Evolutionary conservation across 2,113 vertebrate species (phyloP).

Genomic region (Gopherus flavomarginatus): DNA sequence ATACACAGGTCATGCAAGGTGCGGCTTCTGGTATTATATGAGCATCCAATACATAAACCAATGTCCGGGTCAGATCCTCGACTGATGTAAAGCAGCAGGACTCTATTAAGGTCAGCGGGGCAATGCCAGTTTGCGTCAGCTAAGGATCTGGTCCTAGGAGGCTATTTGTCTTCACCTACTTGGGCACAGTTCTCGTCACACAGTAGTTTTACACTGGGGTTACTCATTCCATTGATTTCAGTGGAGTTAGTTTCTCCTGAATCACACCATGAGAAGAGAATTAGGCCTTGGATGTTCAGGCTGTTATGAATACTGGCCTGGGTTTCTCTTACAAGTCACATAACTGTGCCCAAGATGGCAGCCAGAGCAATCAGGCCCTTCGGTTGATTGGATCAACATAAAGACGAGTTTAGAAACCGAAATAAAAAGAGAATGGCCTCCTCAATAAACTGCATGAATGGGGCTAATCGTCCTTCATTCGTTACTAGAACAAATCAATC

Average conservation of each 20-base stretch:
- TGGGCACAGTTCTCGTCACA: not conserved
- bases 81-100: not conserved
- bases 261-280: not conserved
- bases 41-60: not conserved
- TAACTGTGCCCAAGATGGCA: not conserved
- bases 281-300: not conserved
- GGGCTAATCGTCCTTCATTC: not conserved
- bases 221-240: not conserved
- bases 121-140: not conserved
- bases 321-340: not conserved
- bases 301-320: not conserved
- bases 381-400: not conserved
- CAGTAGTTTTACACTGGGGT: not conserved
- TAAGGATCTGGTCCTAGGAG: not conserved
- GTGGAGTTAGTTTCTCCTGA: not conserved
- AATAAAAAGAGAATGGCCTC: constrained; percentile 36
- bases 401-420: not conserved
- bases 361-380: not conserved
- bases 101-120: not conserved
- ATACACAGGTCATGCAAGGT: not conserved
- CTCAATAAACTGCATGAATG: not conserved
- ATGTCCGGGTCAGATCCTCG: not conserved
- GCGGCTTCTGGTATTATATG: not conserved
- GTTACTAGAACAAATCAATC: not conserved
- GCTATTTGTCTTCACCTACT: not conserved